Evolutionary conservation across 2,113 vertebrate genomes (phyloP).

Genomic region (Buteo buteo): DNA sequence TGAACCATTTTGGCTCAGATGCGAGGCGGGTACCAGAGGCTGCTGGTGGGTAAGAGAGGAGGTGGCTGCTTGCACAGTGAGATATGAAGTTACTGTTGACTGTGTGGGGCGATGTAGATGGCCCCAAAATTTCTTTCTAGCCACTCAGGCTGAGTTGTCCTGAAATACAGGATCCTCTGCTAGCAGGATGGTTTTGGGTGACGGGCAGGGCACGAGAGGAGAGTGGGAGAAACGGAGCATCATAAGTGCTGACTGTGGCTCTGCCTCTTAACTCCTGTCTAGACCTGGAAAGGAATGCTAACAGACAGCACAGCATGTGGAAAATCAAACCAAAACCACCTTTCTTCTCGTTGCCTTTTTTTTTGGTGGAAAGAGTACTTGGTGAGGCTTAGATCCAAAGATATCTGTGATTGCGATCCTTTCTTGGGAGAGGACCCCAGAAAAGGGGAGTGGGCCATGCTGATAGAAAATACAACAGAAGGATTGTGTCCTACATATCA

Average conservation of each 20-base stretch:
- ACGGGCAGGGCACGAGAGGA: background rate
- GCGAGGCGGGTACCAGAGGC: too few species aligned
- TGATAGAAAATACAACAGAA: background rate
- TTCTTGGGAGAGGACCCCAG: background rate
- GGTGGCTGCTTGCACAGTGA: background rate
- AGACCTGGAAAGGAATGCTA: background rate
- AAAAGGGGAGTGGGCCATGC: background rate
- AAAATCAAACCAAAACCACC: background rate
- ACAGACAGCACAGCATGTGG: background rate
- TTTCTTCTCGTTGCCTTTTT: background rate
- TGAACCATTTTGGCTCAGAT: rapidly evolving
- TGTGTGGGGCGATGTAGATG: background rate
- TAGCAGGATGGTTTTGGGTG: background rate
- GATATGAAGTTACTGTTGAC: background rate
- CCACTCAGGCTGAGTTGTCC: background rate
- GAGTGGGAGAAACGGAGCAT: background rate
- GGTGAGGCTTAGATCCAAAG: background rate
- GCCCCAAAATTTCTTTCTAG: background rate
- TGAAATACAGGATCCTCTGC: background rate
- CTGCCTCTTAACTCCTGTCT: background rate
- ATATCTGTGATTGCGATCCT: background rate
- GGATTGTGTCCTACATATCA: rapidly evolving
- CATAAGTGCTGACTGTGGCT: background rate
- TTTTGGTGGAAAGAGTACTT: background rate
- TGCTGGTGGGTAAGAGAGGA: background rate